A percentile compares a stretch with the other conserved stretches of the same genome.
phyloP scores from a whole-genome alignment of 2,888 invertebrate genomes.

The Lithophane leautieri region DNA sequence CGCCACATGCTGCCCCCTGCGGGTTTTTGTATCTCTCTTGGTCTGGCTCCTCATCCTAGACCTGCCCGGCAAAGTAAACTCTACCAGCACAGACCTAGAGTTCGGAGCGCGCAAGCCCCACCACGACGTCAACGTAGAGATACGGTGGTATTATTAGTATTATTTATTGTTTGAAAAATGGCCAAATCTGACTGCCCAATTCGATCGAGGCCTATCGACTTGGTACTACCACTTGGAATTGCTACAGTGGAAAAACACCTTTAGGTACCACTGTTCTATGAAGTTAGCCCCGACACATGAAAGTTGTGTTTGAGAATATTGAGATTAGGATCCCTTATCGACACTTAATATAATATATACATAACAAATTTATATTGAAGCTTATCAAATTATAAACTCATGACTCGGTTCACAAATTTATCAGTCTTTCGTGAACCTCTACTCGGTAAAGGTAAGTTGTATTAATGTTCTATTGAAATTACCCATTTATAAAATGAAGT shows the following conservation, averaged over 20 bases:
- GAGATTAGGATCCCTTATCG: constrained; percentile 10
- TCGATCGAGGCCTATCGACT: neutral
- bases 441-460: constrained; percentile 35
- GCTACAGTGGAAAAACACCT: neutral
- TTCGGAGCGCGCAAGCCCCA: too few species aligned
- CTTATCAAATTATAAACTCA: constrained; percentile 18
- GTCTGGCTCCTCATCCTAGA: too few species aligned
- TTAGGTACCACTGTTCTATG: neutral
- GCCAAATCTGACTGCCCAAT: too few species aligned
- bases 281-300: neutral
- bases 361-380: neutral
- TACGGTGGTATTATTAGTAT: too few species aligned
- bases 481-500: neutral
- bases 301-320: constrained; percentile 8
- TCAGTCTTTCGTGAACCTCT: constrained; percentile 34
- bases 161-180: neutral
- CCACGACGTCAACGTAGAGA: too few species aligned
- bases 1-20: too few species aligned
- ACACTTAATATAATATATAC: constrained; percentile 19
- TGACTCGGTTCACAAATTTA: neutral
- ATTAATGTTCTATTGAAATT: neutral
- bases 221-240: neutral
- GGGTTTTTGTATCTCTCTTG: too few species aligned
- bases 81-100: too few species aligned
- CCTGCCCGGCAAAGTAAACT: too few species aligned